phyloP scores from a whole-genome alignment of 2,797 vertebrate genomes.

The Eulemur albifrons region DNA sequence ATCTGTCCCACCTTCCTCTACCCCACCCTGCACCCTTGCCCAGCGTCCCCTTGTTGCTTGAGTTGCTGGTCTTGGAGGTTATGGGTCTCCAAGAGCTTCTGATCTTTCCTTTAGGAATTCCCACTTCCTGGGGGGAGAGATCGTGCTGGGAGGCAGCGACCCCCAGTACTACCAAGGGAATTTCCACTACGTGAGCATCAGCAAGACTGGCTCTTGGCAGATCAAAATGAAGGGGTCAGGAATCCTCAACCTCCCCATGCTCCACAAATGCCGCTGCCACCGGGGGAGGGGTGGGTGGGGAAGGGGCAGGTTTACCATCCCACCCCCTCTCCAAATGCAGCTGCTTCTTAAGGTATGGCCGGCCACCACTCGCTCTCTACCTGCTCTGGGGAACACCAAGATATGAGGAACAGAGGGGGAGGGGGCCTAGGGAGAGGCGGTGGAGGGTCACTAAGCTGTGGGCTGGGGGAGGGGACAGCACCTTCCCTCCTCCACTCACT shows the following conservation, averaged over 20 bases:
- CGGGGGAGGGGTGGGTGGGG: background rate
- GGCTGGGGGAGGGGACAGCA: background rate
- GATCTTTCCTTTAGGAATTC: slow-evolving; percentile 86
- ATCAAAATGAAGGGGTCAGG: slow-evolving; percentile 94
- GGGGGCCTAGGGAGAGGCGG: background rate
- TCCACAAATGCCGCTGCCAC: background rate
- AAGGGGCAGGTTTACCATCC: fast-evolving
- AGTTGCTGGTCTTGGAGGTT: too few species aligned
- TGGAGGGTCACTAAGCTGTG: fast-evolving
- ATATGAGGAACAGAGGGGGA: background rate
- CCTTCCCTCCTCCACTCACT: background rate
- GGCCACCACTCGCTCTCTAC: background rate
- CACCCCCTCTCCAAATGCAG: background rate
- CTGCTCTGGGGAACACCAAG: background rate
- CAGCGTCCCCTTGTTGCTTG: background rate
- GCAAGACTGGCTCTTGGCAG: slow-evolving; percentile 93
- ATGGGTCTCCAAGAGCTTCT: background rate
- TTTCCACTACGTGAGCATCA: slow-evolving; percentile 92
- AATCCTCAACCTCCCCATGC: background rate
- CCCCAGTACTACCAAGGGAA: slow-evolving; percentile 92
- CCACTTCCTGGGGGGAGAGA: slow-evolving; percentile 91
- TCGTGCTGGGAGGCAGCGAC: slow-evolving; percentile 95
- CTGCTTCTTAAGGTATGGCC: background rate
- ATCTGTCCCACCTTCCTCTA: fast-evolving
- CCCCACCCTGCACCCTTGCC: background rate